A percentile compares a stretch with the other conserved stretches of the same genome.
Conservation (phyloP, 2,888 invertebrate species). For the Quadriops clusia region DNA sequence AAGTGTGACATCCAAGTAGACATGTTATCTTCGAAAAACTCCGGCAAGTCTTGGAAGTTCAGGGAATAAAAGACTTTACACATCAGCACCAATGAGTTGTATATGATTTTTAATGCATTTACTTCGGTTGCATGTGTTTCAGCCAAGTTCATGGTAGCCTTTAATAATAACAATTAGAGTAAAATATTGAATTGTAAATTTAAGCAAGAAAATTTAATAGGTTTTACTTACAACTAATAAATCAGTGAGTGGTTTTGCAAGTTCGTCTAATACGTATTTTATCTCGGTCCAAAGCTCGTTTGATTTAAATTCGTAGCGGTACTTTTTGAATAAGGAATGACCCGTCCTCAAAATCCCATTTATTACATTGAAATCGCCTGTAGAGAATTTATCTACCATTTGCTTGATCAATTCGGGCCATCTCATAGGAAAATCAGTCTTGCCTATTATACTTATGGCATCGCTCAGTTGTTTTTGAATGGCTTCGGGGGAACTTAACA, state of each 20-base stretch:
- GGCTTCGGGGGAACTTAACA: constrained; percentile 82
- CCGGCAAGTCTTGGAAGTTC: constrained; percentile 95
- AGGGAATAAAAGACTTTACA: constrained; percentile 95
- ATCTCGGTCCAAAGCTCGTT: constrained; percentile 94
- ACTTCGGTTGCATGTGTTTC: constrained; percentile 66
- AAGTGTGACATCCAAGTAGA: constrained; percentile 88
- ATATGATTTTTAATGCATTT: constrained; percentile 74
- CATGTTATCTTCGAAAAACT: constrained; percentile 99
- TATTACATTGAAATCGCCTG: constrained; percentile 86
- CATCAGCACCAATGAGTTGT: constrained; percentile 76
- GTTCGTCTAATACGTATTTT: constrained; percentile 85
- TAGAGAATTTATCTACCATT: constrained; percentile 85
- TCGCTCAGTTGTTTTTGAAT: constrained; percentile 92
- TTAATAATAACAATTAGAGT: constrained; percentile 20
- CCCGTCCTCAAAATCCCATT: constrained; percentile 92
- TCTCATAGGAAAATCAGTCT: constrained; percentile 90
- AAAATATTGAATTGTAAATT: constrained; percentile 6
- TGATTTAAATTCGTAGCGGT: constrained; percentile 92
- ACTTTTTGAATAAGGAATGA: constrained; percentile 92
- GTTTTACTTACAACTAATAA: constrained; percentile 59
- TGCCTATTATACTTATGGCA: constrained; percentile 92
- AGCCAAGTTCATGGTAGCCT: constrained; percentile 77
- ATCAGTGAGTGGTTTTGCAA: constrained; percentile 89
- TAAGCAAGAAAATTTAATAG: constrained; percentile 5
- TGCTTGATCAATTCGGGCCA: constrained; percentile 90